Base-by-base conservation (phyloP, 2,797 vertebrate genomes). In the Vipera ursinii region DNA sequence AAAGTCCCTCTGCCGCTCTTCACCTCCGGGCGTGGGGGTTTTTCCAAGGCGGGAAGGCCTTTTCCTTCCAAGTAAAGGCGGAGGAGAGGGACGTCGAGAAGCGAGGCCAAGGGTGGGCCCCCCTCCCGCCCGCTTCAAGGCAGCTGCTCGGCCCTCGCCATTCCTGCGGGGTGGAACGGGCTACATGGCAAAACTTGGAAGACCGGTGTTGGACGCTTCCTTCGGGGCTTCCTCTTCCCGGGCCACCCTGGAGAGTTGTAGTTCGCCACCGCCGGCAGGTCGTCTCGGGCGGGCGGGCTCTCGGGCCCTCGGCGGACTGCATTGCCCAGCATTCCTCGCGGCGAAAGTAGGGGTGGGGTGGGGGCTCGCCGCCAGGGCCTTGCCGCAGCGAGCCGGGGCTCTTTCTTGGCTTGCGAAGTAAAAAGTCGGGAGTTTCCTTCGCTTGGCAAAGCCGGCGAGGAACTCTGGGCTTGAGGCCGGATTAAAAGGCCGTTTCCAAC, bases 161-260 rank as follows among this genome's bases (percentile, higher is more conserved):
- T 86, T 48, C 48, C 24, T 38, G 12, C 5, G 44, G n/a, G 24
- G 28, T n/a, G 57, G 89, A 93, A 88, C 85, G 90, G 63, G 63
- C 69, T 91, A 56, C 59, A 89, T 32, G 57, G 61, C 90, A 88
- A 93, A 93, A 93, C 92, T 93, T 88, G 38, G 38, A 15, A 56
- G 78, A 89, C 86, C 89, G 48, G 56, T 2, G 65, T 85, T 73
- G 82, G 90, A 38, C 14, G 17, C 73, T 63, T 51, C 86, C 7
- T 51, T 28, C 2, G 57, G 82, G 57, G 82, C 82, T 90, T 65
- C 57, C 87, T 14, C 69, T 44, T 89, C 56, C 57, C 26, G 7
- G 1, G n/a, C 86, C 15, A 65, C 17, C 5, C 92, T 93, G 92
- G 92, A n/a, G 86, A 89, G 17, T 85, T 91, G 92, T 88, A 91